These are phyloP conservation scores for Coracopsis vasa DNA, from an alignment of 2,113 vertebrate genomes.

Conservation along the genomic window DNA sequence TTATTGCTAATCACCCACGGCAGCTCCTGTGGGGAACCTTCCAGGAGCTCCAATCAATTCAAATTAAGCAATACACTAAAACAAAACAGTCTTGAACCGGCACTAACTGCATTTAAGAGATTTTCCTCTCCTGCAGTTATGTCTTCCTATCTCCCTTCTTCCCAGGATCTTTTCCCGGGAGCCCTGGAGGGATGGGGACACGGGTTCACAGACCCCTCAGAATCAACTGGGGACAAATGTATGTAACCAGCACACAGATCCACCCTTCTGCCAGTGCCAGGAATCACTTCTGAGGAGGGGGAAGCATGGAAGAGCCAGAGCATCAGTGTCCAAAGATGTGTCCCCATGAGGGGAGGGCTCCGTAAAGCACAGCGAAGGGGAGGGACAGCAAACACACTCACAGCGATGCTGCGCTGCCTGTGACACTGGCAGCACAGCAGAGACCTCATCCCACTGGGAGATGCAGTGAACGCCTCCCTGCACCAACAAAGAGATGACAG, in stretches of 20 bases:
- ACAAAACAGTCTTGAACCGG: background rate
- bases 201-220: accelerated
- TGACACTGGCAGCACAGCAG: background rate
- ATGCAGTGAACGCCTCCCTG: accelerated
- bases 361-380: background rate
- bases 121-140: background rate
- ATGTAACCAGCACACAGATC: background rate
- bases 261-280: background rate
- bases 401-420: accelerated
- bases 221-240: accelerated
- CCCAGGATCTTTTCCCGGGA: background rate
- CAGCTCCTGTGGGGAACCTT: background rate
- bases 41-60: background rate
- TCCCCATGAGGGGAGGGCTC: background rate
- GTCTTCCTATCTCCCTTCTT: background rate
- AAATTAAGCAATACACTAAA: background rate
- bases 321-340: background rate
- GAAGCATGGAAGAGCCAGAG: accelerated
- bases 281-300: background rate
- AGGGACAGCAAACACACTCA: background rate
- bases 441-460: background rate
- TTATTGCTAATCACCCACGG: background rate
- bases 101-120: background rate
- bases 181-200: background rate
- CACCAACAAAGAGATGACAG: accelerated